Base-by-base conservation (phyloP, 2,797 vertebrate species). In the Cyclura pinguis region DNA sequence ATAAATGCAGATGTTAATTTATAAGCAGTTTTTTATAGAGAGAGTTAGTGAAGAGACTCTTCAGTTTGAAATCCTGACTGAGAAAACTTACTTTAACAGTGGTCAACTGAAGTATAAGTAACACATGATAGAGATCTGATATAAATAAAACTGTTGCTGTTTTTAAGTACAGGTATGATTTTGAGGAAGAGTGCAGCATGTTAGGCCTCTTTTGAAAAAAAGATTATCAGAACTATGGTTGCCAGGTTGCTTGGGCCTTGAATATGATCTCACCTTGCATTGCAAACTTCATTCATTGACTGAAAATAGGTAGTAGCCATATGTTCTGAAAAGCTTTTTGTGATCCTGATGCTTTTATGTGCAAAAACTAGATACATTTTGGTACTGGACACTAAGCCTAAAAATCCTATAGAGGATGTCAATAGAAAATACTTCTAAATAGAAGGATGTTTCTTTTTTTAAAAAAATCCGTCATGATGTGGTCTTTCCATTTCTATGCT, bases 401-500 rank as follows among this genome's bases (percentile, higher is more conserved):
- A 67, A 35, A 1, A 1, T 0, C 2, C 4, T 88, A 85, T 82
- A 32, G 74, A 77, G 22, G 74, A 42, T 82, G 74, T 62, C 32
- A 22, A 22, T 24, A 1, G 4, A 0, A 32, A 76, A 93, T 86
- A 47, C 55, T 57, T 93, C 89, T 86, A 91, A 92, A 88, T 0
- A 20, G 35, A 72, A 73, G 4, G 0, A 14, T 38, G 2, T 38
- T 74, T 74, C n/a, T 38, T 38, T 16, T 38, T 74, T 4, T 6
- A 3, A 55, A 89, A 94, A 93, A 80, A n/a, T 62, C 38, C 89
- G n/a, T 92, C 90, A 64, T 55, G 14, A 85, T 52, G 20, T 35
- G 24, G 0, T 3, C 1, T 50, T 50, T 50, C 1, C 9, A 67
- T 76, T 38, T 88, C 67, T 64, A 84, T 81, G 20, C 64, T 74